Evolutionary conservation across 2,888 invertebrate species (phyloP).

Genomic region (Dryadula phaetusa): DNA sequence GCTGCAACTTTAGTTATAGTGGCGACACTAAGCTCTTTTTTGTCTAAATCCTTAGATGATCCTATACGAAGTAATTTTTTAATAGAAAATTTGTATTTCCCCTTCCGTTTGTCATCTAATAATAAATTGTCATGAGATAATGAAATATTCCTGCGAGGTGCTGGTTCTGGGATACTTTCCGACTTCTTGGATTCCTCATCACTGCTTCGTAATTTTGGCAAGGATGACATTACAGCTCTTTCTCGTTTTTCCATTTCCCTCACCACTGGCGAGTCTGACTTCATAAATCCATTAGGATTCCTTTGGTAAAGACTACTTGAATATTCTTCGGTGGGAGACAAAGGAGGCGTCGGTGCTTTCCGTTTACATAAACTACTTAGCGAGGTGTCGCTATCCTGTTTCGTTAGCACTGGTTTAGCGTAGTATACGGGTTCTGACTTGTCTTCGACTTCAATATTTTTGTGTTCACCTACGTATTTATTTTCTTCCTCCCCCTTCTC

Average conservation of each 20-base stretch:
- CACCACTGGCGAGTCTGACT: slow-evolving; percentile 88
- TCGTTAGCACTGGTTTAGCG: slow-evolving; percentile 79
- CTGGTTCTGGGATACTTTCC: slow-evolving; percentile 85
- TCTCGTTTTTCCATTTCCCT: slow-evolving; percentile 91
- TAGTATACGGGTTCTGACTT: slow-evolving; percentile 74
- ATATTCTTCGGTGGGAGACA: slow-evolving; percentile 79
- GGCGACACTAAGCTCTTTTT: slow-evolving; percentile 76
- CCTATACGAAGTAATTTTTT: slow-evolving; percentile 93
- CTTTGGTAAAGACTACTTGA: slow-evolving; percentile 84
- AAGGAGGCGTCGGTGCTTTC: slow-evolving; percentile 91
- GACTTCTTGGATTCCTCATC: slow-evolving; percentile 68
- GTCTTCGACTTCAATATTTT: slow-evolving; percentile 72
- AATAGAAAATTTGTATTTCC: slow-evolving; percentile 89
- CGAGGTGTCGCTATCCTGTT: slow-evolving; percentile 84
- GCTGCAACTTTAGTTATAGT: slow-evolving; percentile 76
- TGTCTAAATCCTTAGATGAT: slow-evolving; percentile 88
- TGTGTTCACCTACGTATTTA: slow-evolving; percentile 64
- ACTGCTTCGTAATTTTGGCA: slow-evolving; percentile 60
- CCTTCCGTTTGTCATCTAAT: slow-evolving; percentile 87
- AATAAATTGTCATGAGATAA: slow-evolving; percentile 90
- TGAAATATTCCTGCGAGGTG: slow-evolving; percentile 88
- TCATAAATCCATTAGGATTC: slow-evolving; percentile 81
- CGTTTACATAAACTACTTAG: slow-evolving; percentile 86
- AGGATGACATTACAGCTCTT: slow-evolving; percentile 76
- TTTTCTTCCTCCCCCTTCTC: slow-evolving; percentile 69